Evolutionary conservation across 2,113 vertebrate species (phyloP).

Genomic region (Macroglossus sobrinus): DNA sequence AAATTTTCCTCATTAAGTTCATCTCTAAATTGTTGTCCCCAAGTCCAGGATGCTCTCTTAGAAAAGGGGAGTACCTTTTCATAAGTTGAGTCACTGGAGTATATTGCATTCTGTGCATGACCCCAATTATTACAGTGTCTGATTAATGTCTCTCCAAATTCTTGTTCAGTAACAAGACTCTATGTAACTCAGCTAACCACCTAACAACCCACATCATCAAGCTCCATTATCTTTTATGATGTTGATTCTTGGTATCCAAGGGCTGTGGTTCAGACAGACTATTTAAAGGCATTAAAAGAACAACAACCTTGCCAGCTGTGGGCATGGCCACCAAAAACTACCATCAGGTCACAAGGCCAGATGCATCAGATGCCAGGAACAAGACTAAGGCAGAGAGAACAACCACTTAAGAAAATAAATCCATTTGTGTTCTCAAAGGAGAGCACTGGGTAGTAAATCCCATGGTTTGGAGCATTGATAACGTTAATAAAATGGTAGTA

Average conservation of each 20-base stretch:
- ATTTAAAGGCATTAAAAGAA: conserved; percentile 68
- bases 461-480: not conserved
- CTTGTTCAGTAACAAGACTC: conserved; percentile 46
- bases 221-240: conserved; percentile 58
- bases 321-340: conserved; percentile 54
- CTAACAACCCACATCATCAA: conserved; percentile 65
- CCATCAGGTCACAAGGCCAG: conserved; percentile 51
- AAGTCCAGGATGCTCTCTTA: not conserved
- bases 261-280: conserved; percentile 60
- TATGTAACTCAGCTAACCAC: conserved; percentile 56
- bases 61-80: conserved; percentile 3
- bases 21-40: conserved; percentile 14
- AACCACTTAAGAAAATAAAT: conserved; percentile 18
- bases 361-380: conserved; percentile 31
- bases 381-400: not conserved
- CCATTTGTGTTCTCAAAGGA: not conserved
- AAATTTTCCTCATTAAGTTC: conserved; percentile 43
- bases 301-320: conserved; percentile 42
- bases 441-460: not conserved
- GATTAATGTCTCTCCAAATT: conserved; percentile 61
- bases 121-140: conserved; percentile 42
- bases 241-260: conserved; percentile 66
- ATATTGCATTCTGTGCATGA: conserved; percentile 32
- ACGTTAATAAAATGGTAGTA: not conserved
- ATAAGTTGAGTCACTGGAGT: conserved; percentile 10